Conservation (phyloP, 2,797 vertebrate genomes). For the Menidia menidia region DNA sequence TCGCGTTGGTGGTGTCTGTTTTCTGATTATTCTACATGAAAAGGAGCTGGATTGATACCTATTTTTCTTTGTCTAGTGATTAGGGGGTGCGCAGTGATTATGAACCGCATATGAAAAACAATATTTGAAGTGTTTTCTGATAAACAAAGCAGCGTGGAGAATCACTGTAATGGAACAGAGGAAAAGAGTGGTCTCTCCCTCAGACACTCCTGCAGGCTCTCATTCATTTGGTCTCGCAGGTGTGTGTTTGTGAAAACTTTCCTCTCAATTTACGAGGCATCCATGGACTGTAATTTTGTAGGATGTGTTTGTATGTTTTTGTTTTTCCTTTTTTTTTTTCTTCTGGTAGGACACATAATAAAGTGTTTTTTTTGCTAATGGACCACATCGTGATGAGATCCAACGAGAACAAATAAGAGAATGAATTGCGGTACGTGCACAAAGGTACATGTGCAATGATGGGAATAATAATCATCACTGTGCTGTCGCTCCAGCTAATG, state of each 20-base stretch:
- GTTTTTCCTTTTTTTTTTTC: background rate
- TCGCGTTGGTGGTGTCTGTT: slow-evolving; percentile 13
- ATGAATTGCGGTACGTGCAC: slow-evolving; percentile 50
- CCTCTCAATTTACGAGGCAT: background rate
- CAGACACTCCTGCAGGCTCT: background rate
- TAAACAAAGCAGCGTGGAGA: slow-evolving; percentile 15
- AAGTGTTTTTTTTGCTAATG: slow-evolving; percentile 47
- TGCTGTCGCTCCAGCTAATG: slow-evolving; percentile 65
- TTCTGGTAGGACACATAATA: slow-evolving; percentile 10
- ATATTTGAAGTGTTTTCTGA: slow-evolving; percentile 12
- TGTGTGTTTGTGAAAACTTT: slow-evolving; percentile 9
- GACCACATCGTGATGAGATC: slow-evolving; percentile 40
- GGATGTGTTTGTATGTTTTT: background rate
- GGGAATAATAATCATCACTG: slow-evolving; percentile 65
- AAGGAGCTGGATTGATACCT: background rate
- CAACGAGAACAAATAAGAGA: slow-evolving; percentile 51
- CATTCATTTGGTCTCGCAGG: slow-evolving; percentile 6
- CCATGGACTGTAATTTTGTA: background rate
- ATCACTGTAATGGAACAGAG: background rate
- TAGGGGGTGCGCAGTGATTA: background rate
- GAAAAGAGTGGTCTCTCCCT: background rate
- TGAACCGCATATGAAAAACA: slow-evolving; percentile 23
- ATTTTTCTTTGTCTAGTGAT: slow-evolving; percentile 2
- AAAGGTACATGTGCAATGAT: slow-evolving; percentile 59
- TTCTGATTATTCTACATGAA: slow-evolving; percentile 7